Evolutionary conservation across 1,140 invertebrate species (phyloP).

Genomic region (Diachasma alloeum): DNA sequence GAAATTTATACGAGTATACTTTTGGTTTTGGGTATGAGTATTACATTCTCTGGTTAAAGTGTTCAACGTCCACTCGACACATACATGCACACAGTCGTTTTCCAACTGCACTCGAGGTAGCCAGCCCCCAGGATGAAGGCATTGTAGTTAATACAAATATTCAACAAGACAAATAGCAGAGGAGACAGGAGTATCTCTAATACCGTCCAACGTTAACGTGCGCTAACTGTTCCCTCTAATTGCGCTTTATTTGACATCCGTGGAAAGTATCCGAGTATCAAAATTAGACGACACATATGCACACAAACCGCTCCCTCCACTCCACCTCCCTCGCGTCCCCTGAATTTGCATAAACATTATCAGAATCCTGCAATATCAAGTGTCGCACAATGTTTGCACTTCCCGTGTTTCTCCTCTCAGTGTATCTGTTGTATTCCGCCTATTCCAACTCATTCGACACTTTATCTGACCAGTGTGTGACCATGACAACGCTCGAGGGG

Average conservation of each 20-base stretch:
- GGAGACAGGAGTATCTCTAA: background rate
- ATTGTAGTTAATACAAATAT: slow-evolving; percentile 4
- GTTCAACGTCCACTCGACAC: background rate
- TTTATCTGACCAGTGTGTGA: slow-evolving; percentile 20
- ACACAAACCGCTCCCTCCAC: background rate
- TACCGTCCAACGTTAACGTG: background rate
- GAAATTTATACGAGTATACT: background rate
- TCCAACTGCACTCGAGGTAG: background rate
- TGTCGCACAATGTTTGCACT: background rate
- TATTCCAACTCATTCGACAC: slow-evolving; percentile 10
- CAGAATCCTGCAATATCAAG: slow-evolving; percentile 7
- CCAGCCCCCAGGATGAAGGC: background rate
- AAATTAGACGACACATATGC: background rate
- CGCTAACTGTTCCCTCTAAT: background rate
- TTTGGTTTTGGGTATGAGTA: background rate
- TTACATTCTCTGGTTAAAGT: background rate
- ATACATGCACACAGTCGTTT: background rate
- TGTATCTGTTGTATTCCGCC: background rate
- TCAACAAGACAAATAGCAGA: background rate
- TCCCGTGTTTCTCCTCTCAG: background rate
- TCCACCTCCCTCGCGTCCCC: background rate
- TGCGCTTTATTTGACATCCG: background rate
- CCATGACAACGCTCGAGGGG: slow-evolving; percentile 10
- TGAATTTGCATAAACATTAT: slow-evolving; percentile 18
- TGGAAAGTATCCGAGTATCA: background rate